Evolutionary conservation across 2,797 vertebrate species (phyloP), one percentile per base, ranked within the genome.

Genomic region (Apogon talboti): DNA sequence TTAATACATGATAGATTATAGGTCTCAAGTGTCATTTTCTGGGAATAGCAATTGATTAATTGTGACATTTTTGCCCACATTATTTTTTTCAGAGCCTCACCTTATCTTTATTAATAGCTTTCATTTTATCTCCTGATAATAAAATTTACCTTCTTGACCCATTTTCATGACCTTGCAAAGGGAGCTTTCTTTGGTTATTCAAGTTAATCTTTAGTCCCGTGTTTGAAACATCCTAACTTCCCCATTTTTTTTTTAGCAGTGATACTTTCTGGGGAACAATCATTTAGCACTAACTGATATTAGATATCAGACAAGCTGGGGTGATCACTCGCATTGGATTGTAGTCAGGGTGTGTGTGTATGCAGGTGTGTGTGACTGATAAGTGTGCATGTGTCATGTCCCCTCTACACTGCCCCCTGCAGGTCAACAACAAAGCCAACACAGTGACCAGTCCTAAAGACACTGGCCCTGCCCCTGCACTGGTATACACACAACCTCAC

Each of bases 381-480:
- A 74, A 66, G 78, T 76, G 69, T 71, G 75, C 81, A 62, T 81
- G 85, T 83, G 73, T 91, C 85, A 92, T 91, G 55, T 92, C 62
- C 91, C 85, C 76, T 93, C 75, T 92, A 86, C 80, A 90, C 90
- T 88, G 80, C 78, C 82, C 82, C 84, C 82, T 92, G 77, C 92
- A 94, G 93, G 93, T 93, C 85, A 94, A 93, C 93, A 94, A 94
- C 92, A 94, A 94, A 93, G 91, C 92, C 91, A 94, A 93, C 92
- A 92, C 90, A 92, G 92, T 92, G 89, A 94, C 92, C 91, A 92
- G 91, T 91, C 92, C 93, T 82, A 94, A 94, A 94, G 93, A 94
- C 68, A 93, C 91, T 89, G 89, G 92, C 91, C 84, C 92, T 64
- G 86, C 88, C 87, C 92, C 93, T 71, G 92, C 93, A 72, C 92